A percentile compares a stretch with the other conserved stretches of the same genome.
Conservation (phyloP, 2,888 invertebrate genomes). For the Odontothrips loti region DNA sequence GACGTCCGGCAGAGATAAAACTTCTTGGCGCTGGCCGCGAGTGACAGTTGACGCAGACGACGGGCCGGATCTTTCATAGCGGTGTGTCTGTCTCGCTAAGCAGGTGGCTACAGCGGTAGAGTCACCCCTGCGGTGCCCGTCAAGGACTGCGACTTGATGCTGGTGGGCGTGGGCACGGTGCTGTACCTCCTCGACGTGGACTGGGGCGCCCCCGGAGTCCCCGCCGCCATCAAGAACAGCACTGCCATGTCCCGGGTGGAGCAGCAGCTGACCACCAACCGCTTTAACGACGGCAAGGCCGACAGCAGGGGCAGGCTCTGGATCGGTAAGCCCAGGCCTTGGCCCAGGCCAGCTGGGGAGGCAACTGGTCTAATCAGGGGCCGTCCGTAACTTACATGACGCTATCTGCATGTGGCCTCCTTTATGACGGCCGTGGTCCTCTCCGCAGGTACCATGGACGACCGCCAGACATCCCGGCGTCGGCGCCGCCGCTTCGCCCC, state of each 20-base stretch:
- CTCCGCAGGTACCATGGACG: neutral
- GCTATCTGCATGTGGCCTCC: too few species aligned
- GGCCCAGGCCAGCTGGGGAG: neutral
- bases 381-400: too few species aligned
- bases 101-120: neutral
- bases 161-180: neutral
- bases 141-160: neutral
- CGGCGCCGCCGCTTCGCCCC: neutral
- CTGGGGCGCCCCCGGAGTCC: neutral
- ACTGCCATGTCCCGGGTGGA: neutral
- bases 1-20: too few species aligned
- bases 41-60: too few species aligned
- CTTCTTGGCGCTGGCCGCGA: too few species aligned
- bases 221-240: neutral
- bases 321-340: neutral
- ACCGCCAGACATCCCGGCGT: neutral
- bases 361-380: too few species aligned
- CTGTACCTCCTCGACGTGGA: neutral
- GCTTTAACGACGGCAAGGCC: constrained; percentile 20
- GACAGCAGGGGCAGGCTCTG: neutral
- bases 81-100: too few species aligned
- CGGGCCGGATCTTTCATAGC: too few species aligned
- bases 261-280: neutral
- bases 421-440: neutral
- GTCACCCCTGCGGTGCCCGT: constrained; percentile 2